phyloP scores from a whole-genome alignment of 2,797 vertebrate species.

The Myotis daubentonii region DNA sequence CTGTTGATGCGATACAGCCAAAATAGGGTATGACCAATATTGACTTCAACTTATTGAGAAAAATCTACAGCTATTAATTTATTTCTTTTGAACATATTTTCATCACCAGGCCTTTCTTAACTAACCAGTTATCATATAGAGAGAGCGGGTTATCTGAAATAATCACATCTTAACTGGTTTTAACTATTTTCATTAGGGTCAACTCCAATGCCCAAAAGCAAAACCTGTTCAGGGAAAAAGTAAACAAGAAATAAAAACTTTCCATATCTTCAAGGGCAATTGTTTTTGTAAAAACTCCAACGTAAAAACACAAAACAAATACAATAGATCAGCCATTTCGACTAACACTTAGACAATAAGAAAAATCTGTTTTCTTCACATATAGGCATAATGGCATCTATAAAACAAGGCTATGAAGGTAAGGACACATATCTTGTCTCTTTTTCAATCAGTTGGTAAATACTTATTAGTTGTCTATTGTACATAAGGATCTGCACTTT shows the following conservation, averaged over 20 bases:
- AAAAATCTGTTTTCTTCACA: not conserved
- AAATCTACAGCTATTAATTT: not conserved
- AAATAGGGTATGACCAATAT: not conserved
- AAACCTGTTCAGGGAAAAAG: not conserved
- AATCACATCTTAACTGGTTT: not conserved
- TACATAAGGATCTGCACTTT: not conserved
- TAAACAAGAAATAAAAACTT: not conserved
- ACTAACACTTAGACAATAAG: not conserved
- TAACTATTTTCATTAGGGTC: not conserved
- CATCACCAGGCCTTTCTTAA: not conserved
- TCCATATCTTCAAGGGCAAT: not conserved
- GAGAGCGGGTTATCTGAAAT: not conserved
- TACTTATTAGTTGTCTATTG: not conserved
- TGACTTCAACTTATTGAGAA: not conserved
- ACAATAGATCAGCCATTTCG: not conserved
- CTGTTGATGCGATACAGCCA: not conserved
- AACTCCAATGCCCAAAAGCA: not conserved
- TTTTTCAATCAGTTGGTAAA: not conserved
- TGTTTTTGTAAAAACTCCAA: not conserved
- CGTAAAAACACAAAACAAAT: not conserved
- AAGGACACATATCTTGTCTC: not conserved
- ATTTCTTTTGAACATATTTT: conserved; percentile 14
- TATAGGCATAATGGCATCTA: not conserved
- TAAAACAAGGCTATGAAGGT: not conserved
- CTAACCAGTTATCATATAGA: not conserved